Conservation (phyloP, 2,113 vertebrate genomes). For the Chaetodon trifascialis region DNA sequence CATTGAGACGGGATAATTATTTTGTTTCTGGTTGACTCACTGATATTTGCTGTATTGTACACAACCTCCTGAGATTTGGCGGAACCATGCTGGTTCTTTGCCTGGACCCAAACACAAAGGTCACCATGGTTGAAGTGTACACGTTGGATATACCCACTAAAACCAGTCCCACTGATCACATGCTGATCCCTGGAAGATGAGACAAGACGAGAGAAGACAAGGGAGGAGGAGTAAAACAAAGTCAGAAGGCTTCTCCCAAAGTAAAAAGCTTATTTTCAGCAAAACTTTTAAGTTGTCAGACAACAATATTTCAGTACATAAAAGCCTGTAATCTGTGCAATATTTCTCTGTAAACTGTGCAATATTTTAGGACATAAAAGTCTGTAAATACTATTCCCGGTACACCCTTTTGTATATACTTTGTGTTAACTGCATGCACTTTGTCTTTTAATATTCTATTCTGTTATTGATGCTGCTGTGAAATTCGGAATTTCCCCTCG, state of each 20-base stretch:
- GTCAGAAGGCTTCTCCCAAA: not conserved
- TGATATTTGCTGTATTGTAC: constrained; percentile 59
- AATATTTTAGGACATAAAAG: no score
- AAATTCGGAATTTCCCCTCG: no score
- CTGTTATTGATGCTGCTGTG: no score
- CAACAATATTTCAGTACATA: no score
- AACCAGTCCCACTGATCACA: not conserved
- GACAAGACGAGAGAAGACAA: constrained; percentile 1
- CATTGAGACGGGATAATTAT: not conserved
- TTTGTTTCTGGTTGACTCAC: constrained; percentile 63
- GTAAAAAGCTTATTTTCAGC: not conserved
- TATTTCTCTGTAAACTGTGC: no score
- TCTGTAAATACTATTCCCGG: no score
- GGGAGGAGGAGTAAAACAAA: not conserved
- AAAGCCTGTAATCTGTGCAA: no score
- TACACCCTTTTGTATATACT: no score
- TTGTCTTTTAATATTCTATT: no score
- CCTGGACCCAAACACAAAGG: constrained; percentile 75
- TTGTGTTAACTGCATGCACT: no score
- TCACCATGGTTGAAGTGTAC: not conserved
- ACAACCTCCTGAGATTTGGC: constrained; percentile 26
- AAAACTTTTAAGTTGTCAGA: not conserved
- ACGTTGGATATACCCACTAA: constrained; percentile 40
- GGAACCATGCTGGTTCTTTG: constrained; percentile 47
- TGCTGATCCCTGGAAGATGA: constrained; percentile 17